Base-by-base conservation (phyloP, 2,888 invertebrate species). In the Drosophila merina region DNA sequence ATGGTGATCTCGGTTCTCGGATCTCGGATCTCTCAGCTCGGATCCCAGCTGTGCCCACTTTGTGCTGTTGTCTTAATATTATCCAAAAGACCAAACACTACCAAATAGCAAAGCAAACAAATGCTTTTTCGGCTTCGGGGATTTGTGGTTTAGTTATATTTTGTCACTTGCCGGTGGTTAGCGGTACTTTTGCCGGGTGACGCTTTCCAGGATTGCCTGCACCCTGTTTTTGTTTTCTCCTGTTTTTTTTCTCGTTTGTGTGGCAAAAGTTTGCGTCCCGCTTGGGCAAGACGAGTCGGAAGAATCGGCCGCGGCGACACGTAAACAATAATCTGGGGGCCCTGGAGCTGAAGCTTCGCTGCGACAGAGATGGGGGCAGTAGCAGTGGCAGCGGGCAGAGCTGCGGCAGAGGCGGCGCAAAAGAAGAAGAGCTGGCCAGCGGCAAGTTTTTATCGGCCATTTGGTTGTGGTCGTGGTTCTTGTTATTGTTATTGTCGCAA, bases 271-370 rank as follows among this genome's bases (percentile, higher is more conserved):
- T 28, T 28, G 25, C 33, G 28, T 42, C 42, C 42, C 42, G 42
- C 20, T 42, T 20, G 63, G 45, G 72, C 58, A 62, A 42, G 42
- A 38, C 30, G 66, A 48, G 66, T 74, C 74, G 57, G 76, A 71
- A 68, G 71, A 59, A 58, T 9, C 44, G 44, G 20, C 9, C 1
- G 20, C 44, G 44, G 54, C 60, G 88, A 84, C 84, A 84, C 84
- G 84, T 84, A 84, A 84, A 88, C 84, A 84, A 87, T 64, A 75
- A 76, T 52, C 55, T 47, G 57, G 51, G 52, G 75, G 20, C 40
- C 75, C 81, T 52, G 44, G 20, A 25, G 44, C 66, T 38, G 26
- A 48, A 47, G 49, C 40, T 31, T 20, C 12, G 14, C 26, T 36
- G 28, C 40, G 40, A 5, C 40, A 14, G 40, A 40, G 20, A 20